Evolutionary conservation across 2,888 invertebrate species (phyloP).

Genomic region (Oxyscelio sp.): DNA sequence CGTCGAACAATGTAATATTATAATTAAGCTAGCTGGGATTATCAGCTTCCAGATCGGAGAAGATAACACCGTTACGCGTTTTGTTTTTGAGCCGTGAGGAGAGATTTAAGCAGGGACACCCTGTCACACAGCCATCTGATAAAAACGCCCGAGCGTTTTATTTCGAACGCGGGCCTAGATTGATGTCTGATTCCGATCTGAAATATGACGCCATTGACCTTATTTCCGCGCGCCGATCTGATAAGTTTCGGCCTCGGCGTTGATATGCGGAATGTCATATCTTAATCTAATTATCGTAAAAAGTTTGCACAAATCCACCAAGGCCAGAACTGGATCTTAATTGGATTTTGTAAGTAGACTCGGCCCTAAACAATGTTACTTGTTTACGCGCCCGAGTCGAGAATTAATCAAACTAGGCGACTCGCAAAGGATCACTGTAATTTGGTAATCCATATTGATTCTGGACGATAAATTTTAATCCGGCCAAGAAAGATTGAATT

Average conservation of each 20-base stretch:
- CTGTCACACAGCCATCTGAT: slow-evolving; percentile 10
- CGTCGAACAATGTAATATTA: slow-evolving; percentile 40
- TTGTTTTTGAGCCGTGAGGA: neutral
- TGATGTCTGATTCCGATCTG: slow-evolving; percentile 56
- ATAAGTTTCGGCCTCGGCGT: slow-evolving; percentile 33
- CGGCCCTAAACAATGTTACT: slow-evolving; percentile 25
- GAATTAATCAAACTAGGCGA: slow-evolving; percentile 14
- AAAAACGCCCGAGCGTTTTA: slow-evolving; percentile 22
- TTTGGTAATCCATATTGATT: slow-evolving; percentile 28
- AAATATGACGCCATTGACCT: slow-evolving; percentile 65
- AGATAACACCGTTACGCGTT: neutral
- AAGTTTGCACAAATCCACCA: slow-evolving; percentile 34
- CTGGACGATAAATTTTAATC: neutral
- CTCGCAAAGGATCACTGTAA: slow-evolving; percentile 27
- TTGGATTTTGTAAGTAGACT: slow-evolving; percentile 36
- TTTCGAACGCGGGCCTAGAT: slow-evolving; percentile 29
- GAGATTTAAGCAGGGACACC: slow-evolving; percentile 34
- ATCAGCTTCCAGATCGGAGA: neutral
- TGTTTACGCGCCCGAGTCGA: neutral
- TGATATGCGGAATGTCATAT: slow-evolving; percentile 45
- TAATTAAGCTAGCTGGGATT: slow-evolving; percentile 24
- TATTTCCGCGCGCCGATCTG: slow-evolving; percentile 44
- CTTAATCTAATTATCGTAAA: slow-evolving; percentile 62
- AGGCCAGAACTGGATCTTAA: slow-evolving; percentile 45
- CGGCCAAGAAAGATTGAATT: neutral